These are phyloP conservation scores for Nomada lathburiana DNA, from an alignment of 2,888 invertebrate species.

Conservation along the genomic window DNA sequence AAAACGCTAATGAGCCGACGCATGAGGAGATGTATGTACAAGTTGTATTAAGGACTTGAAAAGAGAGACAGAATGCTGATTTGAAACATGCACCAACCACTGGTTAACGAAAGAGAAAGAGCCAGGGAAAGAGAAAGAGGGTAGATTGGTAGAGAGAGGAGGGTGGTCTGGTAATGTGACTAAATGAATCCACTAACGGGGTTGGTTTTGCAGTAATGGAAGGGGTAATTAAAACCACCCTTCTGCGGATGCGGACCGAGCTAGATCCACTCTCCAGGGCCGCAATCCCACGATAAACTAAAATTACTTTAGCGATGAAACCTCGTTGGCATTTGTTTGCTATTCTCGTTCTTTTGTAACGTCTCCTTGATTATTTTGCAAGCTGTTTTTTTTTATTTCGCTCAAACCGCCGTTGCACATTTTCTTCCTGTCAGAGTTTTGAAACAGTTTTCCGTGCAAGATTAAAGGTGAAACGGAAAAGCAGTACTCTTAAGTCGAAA, in stretches of 20 bases:
- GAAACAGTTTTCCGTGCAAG: too few relatives aligned
- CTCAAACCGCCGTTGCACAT: not conserved
- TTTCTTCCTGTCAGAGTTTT: not conserved
- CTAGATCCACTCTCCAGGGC: conserved; percentile 61
- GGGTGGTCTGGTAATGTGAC: conserved; percentile 79
- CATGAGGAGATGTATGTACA: conserved; percentile 39
- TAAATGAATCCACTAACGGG: conserved; percentile 84
- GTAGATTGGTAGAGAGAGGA: conserved; percentile 28
- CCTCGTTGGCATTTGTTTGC: not conserved
- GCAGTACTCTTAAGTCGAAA: too few relatives aligned
- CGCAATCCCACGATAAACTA: conserved; percentile 58
- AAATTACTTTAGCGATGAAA: conserved; percentile 50
- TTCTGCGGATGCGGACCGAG: conserved; percentile 70
- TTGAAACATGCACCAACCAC: conserved; percentile 59
- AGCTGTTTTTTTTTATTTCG: not conserved
- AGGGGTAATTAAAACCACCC: conserved; percentile 83
- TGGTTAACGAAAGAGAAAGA: conserved; percentile 53
- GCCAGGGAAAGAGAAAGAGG: conserved; percentile 42
- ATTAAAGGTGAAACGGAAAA: too few relatives aligned
- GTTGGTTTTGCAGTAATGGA: conserved; percentile 81
- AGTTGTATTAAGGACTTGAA: conserved; percentile 54
- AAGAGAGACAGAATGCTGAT: conserved; percentile 58
- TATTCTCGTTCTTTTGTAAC: not conserved
- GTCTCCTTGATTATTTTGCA: not conserved
- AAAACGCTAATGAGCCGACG: conserved; percentile 20